phyloP scores from a whole-genome alignment of 2,113 vertebrate species.

The Hemiscyllium ocellatum region DNA sequence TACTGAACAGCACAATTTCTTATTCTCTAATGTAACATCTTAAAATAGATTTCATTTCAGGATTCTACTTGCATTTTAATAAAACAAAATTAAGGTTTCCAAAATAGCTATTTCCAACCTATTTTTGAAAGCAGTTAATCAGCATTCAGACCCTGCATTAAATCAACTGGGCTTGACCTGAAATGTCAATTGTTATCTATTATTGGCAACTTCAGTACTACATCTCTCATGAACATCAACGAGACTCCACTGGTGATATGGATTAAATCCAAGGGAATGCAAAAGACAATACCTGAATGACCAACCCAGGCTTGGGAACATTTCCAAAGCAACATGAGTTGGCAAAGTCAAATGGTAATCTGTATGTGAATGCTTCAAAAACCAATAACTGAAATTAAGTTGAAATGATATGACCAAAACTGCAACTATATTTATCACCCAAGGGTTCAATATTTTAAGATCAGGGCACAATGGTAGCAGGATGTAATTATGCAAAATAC shows the following conservation, averaged over 20 bases:
- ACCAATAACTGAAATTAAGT: neutral
- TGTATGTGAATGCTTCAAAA: neutral
- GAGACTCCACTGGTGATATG: neutral
- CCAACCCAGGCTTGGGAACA: constrained; percentile 8
- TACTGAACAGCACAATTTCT: neutral
- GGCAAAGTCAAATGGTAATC: neutral
- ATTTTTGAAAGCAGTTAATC: neutral
- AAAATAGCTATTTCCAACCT: neutral
- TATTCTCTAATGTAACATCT: neutral
- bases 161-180: neutral
- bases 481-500: neutral
- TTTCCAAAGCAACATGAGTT: neutral
- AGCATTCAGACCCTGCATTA: neutral
- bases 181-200: neutral
- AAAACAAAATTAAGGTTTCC: neutral
- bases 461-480: neutral
- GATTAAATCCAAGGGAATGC: neutral
- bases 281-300: neutral
- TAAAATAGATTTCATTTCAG: neutral
- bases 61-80: neutral
- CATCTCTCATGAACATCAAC: neutral
- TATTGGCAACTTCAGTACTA: neutral
- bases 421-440: neutral
- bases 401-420: neutral
- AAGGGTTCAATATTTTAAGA: neutral